phyloP scores from a whole-genome alignment of 2,797 vertebrate species.

The Adrianichthys oophorus region DNA sequence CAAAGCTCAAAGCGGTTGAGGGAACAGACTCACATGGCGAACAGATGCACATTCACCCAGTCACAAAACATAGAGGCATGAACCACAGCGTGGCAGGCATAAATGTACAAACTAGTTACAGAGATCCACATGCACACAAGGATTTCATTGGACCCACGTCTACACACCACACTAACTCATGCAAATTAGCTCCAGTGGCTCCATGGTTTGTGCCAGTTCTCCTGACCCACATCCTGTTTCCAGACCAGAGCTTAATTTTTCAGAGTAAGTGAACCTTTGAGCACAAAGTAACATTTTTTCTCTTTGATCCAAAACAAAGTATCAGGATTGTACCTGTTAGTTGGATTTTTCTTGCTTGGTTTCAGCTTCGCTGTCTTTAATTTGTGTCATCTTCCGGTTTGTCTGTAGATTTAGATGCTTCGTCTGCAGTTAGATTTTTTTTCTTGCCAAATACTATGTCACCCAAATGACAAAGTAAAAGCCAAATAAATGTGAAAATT shows the following conservation, averaged over 20 bases:
- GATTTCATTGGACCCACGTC: slow-evolving; percentile 31
- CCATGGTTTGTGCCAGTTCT: slow-evolving; percentile 69
- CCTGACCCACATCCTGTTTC: slow-evolving; percentile 75
- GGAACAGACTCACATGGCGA: slow-evolving; percentile 20
- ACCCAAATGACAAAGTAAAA: too few species aligned
- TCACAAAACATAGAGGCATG: slow-evolving; percentile 29
- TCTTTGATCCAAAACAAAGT: neutral
- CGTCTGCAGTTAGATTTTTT: too few species aligned
- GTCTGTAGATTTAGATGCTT: too few species aligned
- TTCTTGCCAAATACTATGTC: too few species aligned
- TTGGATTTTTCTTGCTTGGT: too few species aligned
- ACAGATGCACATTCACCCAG: slow-evolving; percentile 17
- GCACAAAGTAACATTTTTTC: neutral
- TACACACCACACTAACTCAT: slow-evolving; percentile 49
- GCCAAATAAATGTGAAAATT: too few species aligned
- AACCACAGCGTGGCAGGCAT: too few species aligned
- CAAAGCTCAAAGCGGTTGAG: slow-evolving; percentile 44
- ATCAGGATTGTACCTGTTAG: too few species aligned
- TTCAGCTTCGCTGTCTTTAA: too few species aligned
- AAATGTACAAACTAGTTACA: slow-evolving; percentile 15
- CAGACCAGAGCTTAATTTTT: slow-evolving; percentile 64
- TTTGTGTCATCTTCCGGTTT: too few species aligned
- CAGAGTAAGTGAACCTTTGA: slow-evolving; percentile 42
- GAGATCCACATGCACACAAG: slow-evolving; percentile 25
- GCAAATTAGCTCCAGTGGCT: slow-evolving; percentile 66